These are phyloP conservation scores for Mormyrus hasselquistii DNA, from an alignment of 2,797 vertebrate genomes.

Conservation along the genomic window DNA sequence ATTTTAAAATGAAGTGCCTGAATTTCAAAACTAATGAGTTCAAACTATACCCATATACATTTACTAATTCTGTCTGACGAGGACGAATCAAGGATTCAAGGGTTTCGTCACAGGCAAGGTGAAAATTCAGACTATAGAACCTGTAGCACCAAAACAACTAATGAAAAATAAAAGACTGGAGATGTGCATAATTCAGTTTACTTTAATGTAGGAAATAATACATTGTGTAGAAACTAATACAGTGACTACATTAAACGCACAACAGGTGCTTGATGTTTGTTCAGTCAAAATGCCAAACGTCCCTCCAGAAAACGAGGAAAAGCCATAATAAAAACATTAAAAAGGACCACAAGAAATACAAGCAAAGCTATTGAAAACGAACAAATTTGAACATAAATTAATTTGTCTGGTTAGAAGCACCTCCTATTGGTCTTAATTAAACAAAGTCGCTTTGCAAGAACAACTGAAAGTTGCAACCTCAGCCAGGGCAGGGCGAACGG, in stretches of 20 bases:
- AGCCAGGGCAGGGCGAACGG: not conserved
- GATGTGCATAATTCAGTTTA: not conserved
- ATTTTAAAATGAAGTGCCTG: not conserved
- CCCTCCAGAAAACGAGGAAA: conserved; percentile 13
- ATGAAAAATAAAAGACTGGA: not conserved
- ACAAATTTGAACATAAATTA: conserved; percentile 31
- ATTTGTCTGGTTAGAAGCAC: not conserved
- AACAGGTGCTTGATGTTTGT: conserved; percentile 26
- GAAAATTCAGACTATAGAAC: not conserved
- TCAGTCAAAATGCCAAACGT: not conserved
- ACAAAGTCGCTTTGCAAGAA: conserved; percentile 23
- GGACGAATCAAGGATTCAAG: not conserved
- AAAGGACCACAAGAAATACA: conserved; percentile 5
- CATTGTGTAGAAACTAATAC: not conserved
- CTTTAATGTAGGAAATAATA: not conserved
- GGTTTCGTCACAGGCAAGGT: not conserved
- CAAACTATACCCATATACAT: not conserved
- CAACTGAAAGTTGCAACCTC: not conserved
- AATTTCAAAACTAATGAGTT: not conserved
- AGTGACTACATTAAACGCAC: not conserved
- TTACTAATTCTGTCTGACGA: not conserved
- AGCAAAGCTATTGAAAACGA: not conserved
- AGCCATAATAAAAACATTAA: conserved; percentile 20
- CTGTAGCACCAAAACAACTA: not conserved
- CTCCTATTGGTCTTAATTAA: conserved; percentile 6